Evolutionary conservation across 2,113 vertebrate genomes (phyloP).

Genomic region (Mellivora capensis): DNA sequence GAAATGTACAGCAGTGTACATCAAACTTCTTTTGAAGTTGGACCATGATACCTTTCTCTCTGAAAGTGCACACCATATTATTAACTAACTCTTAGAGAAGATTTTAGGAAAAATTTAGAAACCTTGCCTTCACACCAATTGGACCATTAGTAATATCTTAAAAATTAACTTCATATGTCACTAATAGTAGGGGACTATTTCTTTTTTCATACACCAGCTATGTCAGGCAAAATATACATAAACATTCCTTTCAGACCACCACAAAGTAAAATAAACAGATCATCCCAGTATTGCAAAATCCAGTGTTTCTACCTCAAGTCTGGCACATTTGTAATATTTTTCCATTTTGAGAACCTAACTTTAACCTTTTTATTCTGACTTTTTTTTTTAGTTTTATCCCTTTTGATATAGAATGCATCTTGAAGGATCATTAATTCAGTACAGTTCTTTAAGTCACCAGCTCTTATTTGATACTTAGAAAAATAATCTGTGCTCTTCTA

Average conservation of each 20-base stretch:
- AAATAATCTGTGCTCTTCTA: constrained; percentile 25
- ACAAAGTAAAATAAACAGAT: constrained; percentile 40
- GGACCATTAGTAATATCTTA: not conserved
- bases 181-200: not conserved
- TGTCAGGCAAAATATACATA: not conserved
- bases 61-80: not conserved
- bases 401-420: not conserved
- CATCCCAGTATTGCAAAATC: not conserved
- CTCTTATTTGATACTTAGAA: constrained; percentile 23
- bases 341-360: not conserved
- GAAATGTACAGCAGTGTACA: not conserved
- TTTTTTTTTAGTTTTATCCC: not conserved
- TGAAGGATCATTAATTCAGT: not conserved
- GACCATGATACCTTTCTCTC: not conserved
- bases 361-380: not conserved
- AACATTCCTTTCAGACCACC: constrained; percentile 1
- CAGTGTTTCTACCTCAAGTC: not conserved
- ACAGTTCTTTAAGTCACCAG: not conserved
- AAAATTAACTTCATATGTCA: constrained; percentile 18
- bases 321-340: constrained; percentile 14
- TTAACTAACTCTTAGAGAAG: not conserved
- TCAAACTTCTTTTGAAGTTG: constrained; percentile 20
- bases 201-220: not conserved
- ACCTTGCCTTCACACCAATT: not conserved
- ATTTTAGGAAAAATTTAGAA: not conserved